Conservation (phyloP, 2,888 invertebrate species). For the Cenopis cana region DNA sequence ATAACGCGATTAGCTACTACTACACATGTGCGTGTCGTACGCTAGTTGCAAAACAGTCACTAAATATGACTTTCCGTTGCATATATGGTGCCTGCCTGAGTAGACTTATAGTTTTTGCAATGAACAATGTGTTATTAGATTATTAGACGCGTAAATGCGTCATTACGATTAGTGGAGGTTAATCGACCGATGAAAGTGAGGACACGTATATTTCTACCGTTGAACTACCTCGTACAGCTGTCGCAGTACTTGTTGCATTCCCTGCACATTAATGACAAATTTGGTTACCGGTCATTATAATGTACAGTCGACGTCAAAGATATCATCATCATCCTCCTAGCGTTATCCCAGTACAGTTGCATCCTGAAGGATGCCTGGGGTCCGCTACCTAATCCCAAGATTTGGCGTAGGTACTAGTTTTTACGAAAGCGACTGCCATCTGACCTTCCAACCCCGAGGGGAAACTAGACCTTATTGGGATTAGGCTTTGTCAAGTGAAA, state of each 20-base stretch:
- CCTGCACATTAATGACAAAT: neutral
- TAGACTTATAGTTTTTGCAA: constrained; percentile 1
- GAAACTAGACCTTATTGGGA: no score
- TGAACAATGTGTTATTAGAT: neutral
- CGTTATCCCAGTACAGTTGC: no score
- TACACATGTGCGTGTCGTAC: neutral
- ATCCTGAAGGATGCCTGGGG: no score
- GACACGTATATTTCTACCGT: neutral
- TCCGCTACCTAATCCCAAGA: no score
- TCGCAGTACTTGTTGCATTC: neutral
- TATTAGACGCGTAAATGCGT: neutral
- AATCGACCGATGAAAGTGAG: neutral
- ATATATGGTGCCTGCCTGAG: no score
- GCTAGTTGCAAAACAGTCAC: constrained; percentile 10
- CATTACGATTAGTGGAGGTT: neutral
- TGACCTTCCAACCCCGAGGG: no score
- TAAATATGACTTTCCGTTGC: neutral
- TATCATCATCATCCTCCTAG: no score
- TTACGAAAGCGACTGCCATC: no score
- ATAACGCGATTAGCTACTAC: constrained; percentile 24
- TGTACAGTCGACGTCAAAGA: no score
- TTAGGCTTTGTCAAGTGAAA: no score
- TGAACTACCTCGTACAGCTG: neutral
- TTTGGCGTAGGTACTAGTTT: no score
- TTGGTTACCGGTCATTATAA: neutral